phyloP scores from a whole-genome alignment of 2,113 vertebrate genomes.

The Ellobius talpinus region DNA sequence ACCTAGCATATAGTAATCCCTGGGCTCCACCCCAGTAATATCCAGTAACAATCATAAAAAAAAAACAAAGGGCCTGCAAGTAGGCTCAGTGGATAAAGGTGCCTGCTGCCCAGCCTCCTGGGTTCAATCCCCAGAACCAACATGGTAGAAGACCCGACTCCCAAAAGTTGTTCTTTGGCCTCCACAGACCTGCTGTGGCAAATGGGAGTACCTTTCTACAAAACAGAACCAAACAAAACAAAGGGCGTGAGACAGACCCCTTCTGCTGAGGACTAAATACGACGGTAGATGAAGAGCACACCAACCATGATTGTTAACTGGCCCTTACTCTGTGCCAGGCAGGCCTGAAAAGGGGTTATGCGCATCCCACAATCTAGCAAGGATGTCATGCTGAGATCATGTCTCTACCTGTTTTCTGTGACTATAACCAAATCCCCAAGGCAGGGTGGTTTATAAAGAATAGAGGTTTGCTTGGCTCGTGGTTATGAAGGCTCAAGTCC shows the following conservation, averaged over 20 bases:
- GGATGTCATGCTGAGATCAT: not conserved
- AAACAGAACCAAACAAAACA: not conserved
- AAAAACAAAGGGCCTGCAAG: not conserved
- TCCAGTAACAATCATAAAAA: not conserved
- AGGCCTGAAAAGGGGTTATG: accelerated
- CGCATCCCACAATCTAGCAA: not conserved
- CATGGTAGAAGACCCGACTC: not conserved
- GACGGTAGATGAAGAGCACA: accelerated
- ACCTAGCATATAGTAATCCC: no score
- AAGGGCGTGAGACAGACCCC: not conserved
- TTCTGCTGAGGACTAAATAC: not conserved
- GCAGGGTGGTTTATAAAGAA: not conserved
- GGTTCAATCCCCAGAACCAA: not conserved
- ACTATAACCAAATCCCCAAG: not conserved
- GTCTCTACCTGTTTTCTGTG: not conserved
- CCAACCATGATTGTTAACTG: accelerated
- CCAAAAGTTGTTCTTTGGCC: no score
- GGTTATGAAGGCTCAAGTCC: not conserved
- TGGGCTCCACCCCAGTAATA: not conserved
- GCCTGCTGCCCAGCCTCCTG: not conserved
- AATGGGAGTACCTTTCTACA: not conserved
- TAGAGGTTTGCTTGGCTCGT: not conserved
- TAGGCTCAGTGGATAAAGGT: not conserved
- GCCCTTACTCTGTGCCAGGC: not conserved
- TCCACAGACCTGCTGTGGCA: not conserved